Conservation (phyloP, 2,888 invertebrate species). For the Caenorhabditis sulstoni region DNA sequence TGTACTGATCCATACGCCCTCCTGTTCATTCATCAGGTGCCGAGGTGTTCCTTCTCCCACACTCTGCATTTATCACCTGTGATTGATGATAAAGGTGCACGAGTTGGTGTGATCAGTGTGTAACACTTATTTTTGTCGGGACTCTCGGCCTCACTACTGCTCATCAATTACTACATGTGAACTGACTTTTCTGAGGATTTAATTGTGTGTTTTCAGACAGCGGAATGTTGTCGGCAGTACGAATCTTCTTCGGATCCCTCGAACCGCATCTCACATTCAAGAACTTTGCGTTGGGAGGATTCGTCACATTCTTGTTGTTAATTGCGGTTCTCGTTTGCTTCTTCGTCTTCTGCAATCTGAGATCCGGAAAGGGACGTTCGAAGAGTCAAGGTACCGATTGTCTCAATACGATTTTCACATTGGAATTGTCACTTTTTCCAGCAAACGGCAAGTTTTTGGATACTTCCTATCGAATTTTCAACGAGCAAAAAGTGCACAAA, state of each 20-base stretch:
- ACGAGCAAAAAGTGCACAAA: conserved; percentile 73
- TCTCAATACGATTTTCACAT: too few relatives aligned
- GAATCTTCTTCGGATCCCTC: conserved; percentile 44
- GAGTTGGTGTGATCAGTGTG: conserved; percentile 2
- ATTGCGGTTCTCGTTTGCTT: conserved; percentile 61
- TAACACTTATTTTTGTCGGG: conserved; percentile 16
- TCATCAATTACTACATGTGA: too few relatives aligned
- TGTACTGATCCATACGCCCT: conserved; percentile 21
- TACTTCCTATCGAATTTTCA: conserved; percentile 72
- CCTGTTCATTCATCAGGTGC: not conserved
- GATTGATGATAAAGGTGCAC: conserved; percentile 38
- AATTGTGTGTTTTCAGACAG: conserved; percentile 34
- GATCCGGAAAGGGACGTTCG: conserved; percentile 33
- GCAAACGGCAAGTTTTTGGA: conserved; percentile 73
- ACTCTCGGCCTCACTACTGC: not conserved
- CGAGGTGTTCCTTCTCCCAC: conserved; percentile 1
- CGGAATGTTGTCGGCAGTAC: conserved; percentile 46
- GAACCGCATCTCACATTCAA: conserved; percentile 54
- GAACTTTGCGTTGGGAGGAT: conserved; percentile 50
- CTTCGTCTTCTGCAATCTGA: conserved; percentile 64
- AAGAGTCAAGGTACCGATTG: conserved; percentile 50
- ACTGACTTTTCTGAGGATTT: not conserved
- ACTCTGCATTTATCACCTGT: conserved; percentile 43
- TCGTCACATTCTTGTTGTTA: conserved; percentile 42
- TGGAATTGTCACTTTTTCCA: conserved; percentile 21